Evolutionary conservation across 2,888 invertebrate species (phyloP).

Genomic region (Drosophila ezoana): DNA sequence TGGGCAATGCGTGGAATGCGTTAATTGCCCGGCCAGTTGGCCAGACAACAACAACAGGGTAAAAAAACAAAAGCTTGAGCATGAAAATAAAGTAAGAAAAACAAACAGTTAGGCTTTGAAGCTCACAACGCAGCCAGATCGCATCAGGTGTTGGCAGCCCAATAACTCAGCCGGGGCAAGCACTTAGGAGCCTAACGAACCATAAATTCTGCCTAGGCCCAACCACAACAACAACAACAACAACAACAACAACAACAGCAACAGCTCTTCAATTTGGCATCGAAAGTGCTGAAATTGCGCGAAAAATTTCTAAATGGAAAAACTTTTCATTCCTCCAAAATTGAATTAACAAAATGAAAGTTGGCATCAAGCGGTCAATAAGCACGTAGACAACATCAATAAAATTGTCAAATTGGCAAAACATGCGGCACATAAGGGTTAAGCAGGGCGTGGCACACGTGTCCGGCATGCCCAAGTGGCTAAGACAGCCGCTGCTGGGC

Average conservation of each 20-base stretch:
- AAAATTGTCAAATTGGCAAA: slow-evolving; percentile 77
- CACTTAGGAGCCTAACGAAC: slow-evolving; percentile 54
- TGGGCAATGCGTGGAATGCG: slow-evolving; percentile 70
- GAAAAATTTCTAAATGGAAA: slow-evolving; percentile 69
- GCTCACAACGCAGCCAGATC: slow-evolving; percentile 31
- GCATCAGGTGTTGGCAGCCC: slow-evolving; percentile 60
- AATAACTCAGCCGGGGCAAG: slow-evolving; percentile 47
- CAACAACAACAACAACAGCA: slow-evolving; percentile 2
- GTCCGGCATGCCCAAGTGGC: slow-evolving; percentile 38
- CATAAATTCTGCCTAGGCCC: slow-evolving; percentile 54
- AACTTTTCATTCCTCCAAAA: slow-evolving; percentile 41
- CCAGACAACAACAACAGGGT: slow-evolving; percentile 32
- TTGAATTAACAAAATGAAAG: slow-evolving; percentile 75
- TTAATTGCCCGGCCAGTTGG: slow-evolving; percentile 68
- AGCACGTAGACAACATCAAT: slow-evolving; percentile 71
- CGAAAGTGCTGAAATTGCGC: slow-evolving; percentile 57
- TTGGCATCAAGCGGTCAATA: slow-evolving; percentile 56
- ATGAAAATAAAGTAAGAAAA: slow-evolving; percentile 21
- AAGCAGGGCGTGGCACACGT: slow-evolving; percentile 57
- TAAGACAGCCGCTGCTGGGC: slow-evolving; percentile 10
- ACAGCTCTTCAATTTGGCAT: slow-evolving; percentile 33
- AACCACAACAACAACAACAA: slow-evolving; percentile 23
- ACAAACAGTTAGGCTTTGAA: slow-evolving; percentile 50
- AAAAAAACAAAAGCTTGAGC: slow-evolving; percentile 21
- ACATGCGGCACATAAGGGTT: slow-evolving; percentile 36